phyloP scores from a whole-genome alignment of 2,888 invertebrate genomes.

The Euplexia lucipara region DNA sequence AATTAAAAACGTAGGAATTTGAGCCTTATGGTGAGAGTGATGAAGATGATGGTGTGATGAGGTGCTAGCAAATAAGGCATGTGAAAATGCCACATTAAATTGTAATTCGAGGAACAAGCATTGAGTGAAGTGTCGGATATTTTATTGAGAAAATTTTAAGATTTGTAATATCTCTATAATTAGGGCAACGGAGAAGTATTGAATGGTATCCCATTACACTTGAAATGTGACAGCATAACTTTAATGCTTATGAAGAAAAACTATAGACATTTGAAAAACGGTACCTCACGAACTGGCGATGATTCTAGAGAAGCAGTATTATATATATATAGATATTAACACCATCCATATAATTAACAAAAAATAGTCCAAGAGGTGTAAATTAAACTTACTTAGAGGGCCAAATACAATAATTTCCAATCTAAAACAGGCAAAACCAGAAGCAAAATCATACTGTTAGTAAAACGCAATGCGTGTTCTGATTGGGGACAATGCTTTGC shows the following conservation, averaged over 20 bases:
- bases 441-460: conserved; percentile 8
- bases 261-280: neutral
- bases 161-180: conserved; percentile 32
- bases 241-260: too few relatives aligned
- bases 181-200: neutral
- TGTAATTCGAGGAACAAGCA: conserved; percentile 51
- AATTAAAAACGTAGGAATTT: conserved; percentile 17
- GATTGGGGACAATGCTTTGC: conserved; percentile 30
- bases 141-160: conserved; percentile 47
- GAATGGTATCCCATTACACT: conserved; percentile 10
- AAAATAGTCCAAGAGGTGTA: too few relatives aligned
- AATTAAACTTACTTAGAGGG: too few relatives aligned
- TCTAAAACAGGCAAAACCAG: neutral
- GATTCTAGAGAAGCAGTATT: neutral
- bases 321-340: too few relatives aligned
- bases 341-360: too few relatives aligned
- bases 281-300: neutral
- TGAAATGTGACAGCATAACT: neutral
- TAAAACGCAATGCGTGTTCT: conserved; percentile 21
- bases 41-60: neutral
- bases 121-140: conserved; percentile 50
- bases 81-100: conserved; percentile 38
- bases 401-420: conserved; percentile 3
- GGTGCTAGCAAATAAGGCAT: conserved; percentile 1
- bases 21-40: neutral